A percentile compares a stretch with the other conserved stretches of the same genome.
phyloP scores from a whole-genome alignment of 1,140 invertebrate species.

The Cydia pomonella region DNA sequence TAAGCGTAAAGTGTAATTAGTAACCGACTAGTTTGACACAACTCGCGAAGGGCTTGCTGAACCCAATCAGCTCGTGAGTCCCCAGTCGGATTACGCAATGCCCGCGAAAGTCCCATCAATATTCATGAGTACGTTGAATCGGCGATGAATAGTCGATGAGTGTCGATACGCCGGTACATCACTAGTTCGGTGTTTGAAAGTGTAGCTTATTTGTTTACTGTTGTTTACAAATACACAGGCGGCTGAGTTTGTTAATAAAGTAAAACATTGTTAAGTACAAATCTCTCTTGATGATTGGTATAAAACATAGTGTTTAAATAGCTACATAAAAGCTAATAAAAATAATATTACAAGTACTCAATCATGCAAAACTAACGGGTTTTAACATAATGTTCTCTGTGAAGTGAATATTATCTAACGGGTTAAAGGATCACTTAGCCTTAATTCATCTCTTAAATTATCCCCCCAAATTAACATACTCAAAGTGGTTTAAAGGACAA shows the following conservation, averaged over 20 bases:
- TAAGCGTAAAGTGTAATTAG: background rate
- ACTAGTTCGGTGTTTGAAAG: constrained; percentile 34
- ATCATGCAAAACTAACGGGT: background rate
- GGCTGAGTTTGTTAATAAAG: background rate
- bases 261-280: background rate
- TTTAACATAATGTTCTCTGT: background rate
- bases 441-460: constrained; percentile 9
- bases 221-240: background rate
- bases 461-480: constrained; percentile 22
- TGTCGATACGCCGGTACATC: constrained; percentile 46
- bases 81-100: constrained; percentile 57
- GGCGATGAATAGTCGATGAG: constrained; percentile 64
- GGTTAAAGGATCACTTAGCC: constrained; percentile 10
- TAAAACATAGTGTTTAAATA: background rate
- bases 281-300: background rate
- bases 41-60: constrained; percentile 31
- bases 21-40: background rate
- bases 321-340: background rate
- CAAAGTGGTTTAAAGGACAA: constrained; percentile 17
- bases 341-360: background rate
- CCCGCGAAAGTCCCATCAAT: constrained; percentile 65
- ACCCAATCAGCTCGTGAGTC: constrained; percentile 51
- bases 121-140: constrained; percentile 58
- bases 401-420: background rate
- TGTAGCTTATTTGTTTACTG: background rate